Evolutionary conservation across 2,888 invertebrate genomes (phyloP).

Genomic region (Teinopalpus imperialis): DNA sequence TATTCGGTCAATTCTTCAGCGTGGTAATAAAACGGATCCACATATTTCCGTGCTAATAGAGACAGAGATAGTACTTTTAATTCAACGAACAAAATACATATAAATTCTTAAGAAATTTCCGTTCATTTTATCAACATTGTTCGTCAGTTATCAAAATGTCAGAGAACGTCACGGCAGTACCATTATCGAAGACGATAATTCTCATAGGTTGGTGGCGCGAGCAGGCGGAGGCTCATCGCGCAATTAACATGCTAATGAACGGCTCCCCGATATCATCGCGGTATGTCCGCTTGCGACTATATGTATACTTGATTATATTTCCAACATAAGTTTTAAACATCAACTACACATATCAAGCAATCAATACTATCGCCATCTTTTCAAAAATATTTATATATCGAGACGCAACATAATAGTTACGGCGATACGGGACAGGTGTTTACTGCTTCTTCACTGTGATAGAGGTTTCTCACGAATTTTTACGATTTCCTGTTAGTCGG

Average conservation of each 20-base stretch:
- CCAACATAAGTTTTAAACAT: conserved; percentile 52
- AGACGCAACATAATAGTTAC: conserved; percentile 18
- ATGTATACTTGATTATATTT: conserved; percentile 63
- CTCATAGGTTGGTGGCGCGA: conserved; percentile 37
- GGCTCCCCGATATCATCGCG: conserved; percentile 72
- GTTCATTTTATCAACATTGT: conserved; percentile 28
- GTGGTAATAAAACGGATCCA: conserved; percentile 27
- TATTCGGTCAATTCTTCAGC: conserved; percentile 36
- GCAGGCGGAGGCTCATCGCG: conserved; percentile 53
- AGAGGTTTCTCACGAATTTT: conserved; percentile 75
- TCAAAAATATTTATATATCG: conserved; percentile 34
- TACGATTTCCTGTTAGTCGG: conserved; percentile 75
- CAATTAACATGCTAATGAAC: conserved; percentile 80
- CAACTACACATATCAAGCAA: conserved; percentile 42
- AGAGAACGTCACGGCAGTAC: conserved; percentile 26
- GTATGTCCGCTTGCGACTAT: conserved; percentile 69
- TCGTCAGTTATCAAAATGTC: conserved; percentile 27
- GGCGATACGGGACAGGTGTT: conserved; percentile 41
- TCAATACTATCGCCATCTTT: conserved; percentile 32
- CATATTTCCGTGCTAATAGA: conserved; percentile 17
- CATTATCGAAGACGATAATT: conserved; percentile 46
- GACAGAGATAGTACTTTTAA: conserved; percentile 18
- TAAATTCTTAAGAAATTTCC: conserved; percentile 22
- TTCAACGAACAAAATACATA: conserved; percentile 15
- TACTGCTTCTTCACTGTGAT: conserved; percentile 40